Percentiles rank a stretch among this genome's conserved stretches.
Evolutionary conservation across 2,888 invertebrate species (phyloP).

Genomic region (Lydus trimaculatus): DNA sequence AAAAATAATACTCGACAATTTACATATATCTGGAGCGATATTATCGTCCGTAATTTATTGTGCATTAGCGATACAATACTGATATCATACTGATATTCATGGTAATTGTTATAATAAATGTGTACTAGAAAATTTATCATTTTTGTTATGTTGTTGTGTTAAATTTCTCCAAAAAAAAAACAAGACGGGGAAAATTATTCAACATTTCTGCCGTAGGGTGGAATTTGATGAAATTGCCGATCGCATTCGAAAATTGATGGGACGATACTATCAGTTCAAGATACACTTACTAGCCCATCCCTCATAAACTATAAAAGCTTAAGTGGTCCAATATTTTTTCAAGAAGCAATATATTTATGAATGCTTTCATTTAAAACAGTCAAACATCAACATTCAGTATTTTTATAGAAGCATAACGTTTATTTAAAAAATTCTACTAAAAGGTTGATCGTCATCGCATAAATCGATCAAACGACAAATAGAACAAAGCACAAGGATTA

Average conservation of each 20-base stretch:
- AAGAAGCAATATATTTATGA: conserved; percentile 1
- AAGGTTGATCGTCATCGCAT: not conserved
- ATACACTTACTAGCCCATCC: not conserved
- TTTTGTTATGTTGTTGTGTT: not conserved
- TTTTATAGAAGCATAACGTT: conserved; percentile 4
- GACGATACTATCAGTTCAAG: not conserved
- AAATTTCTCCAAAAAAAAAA: not conserved
- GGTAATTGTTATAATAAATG: not conserved
- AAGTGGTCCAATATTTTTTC: conserved; percentile 15
- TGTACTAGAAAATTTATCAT: not conserved
- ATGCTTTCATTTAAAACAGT: not conserved
- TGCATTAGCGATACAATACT: not conserved
- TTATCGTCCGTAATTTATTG: not conserved
- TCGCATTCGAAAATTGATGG: not conserved
- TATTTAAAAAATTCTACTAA: conserved; percentile 7
- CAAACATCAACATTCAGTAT: not conserved
- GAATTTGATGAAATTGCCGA: not conserved
- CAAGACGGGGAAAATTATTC: not conserved
- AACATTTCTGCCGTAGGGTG: not conserved
- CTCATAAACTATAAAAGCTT: conserved; percentile 5
- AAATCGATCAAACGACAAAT: not conserved
- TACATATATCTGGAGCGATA: not conserved
- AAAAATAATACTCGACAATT: not conserved
- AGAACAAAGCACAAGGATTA: not conserved
- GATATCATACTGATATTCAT: not conserved